These are phyloP conservation scores for Drosophila leonis DNA, from an alignment of 2,888 invertebrate species.

Conservation along the genomic window DNA sequence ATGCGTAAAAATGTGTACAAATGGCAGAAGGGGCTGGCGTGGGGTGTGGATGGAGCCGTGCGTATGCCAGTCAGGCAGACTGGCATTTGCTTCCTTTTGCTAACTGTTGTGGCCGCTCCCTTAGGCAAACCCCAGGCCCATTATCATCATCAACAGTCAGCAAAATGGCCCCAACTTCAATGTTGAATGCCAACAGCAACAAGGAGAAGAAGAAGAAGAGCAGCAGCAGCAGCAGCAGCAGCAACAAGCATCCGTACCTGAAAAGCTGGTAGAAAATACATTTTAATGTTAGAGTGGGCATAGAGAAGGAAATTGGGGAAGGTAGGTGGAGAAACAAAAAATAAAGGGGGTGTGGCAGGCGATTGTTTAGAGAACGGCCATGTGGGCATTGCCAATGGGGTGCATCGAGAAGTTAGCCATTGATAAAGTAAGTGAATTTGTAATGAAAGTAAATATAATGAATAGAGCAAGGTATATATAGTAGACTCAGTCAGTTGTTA, in stretches of 20 bases:
- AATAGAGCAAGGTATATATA: not conserved
- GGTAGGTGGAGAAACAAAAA: not conserved
- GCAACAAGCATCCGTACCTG: slow-evolving; percentile 76
- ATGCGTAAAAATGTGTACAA: slow-evolving; percentile 76
- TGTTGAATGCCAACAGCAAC: slow-evolving; percentile 45
- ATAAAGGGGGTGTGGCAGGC: not conserved
- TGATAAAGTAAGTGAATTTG: no score
- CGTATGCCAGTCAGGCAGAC: slow-evolving; percentile 23
- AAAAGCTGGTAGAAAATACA: slow-evolving; percentile 56
- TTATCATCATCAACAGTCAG: slow-evolving; percentile 80
- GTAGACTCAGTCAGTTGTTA: no score
- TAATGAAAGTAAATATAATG: not conserved
- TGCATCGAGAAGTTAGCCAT: slow-evolving; percentile 36
- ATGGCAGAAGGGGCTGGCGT: not conserved
- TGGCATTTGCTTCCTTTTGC: slow-evolving; percentile 24
- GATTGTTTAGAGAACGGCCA: slow-evolving; percentile 12
- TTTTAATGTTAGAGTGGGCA: slow-evolving; percentile 10
- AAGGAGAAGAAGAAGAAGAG: slow-evolving; percentile 21
- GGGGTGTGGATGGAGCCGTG: slow-evolving; percentile 1
- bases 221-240: slow-evolving; percentile 43
- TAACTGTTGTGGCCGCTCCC: slow-evolving; percentile 11
- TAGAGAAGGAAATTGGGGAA: slow-evolving; percentile 10
- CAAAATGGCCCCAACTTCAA: slow-evolving; percentile 72
- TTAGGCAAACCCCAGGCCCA: slow-evolving; percentile 65
- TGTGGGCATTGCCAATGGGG: slow-evolving; percentile 47